Conservation (phyloP, 2,113 vertebrate genomes). For the Megaceryle maxima region DNA sequence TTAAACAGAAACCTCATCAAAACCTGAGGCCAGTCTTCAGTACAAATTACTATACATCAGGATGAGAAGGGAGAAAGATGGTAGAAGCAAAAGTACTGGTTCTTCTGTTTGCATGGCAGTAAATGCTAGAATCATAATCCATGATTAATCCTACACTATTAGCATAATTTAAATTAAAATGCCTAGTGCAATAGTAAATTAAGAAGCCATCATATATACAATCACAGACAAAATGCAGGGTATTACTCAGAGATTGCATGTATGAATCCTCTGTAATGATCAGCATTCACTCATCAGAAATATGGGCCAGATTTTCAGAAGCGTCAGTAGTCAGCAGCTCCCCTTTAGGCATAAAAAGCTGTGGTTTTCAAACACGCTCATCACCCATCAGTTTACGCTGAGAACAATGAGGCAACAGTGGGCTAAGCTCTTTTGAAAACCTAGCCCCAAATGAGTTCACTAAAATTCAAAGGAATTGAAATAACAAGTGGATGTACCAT, state of each 20-base stretch:
- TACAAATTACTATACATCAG: neutral
- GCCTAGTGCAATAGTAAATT: conserved; percentile 35
- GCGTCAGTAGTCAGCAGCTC: neutral
- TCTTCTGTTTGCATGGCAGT: conserved; percentile 3
- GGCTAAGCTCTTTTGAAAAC: conserved; percentile 43
- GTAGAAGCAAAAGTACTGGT: neutral
- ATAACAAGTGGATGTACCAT: conserved; percentile 54
- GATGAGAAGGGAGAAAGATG: neutral
- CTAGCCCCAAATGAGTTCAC: conserved; percentile 36
- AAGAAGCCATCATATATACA: conserved; percentile 34
- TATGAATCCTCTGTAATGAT: conserved; percentile 39
- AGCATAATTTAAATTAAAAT: conserved; percentile 65
- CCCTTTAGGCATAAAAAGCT: conserved; percentile 27
- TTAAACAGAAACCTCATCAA: conserved; percentile 25
- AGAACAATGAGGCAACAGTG: conserved; percentile 9
- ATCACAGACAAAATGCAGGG: neutral
- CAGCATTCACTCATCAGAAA: conserved; percentile 20
- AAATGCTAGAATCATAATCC: conserved; percentile 54
- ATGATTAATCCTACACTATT: conserved; percentile 43
- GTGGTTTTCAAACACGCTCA: neutral
- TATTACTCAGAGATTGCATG: neutral
- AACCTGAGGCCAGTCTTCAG: conserved; percentile 2
- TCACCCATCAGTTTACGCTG: neutral
- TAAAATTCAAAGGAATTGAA: conserved; percentile 53
- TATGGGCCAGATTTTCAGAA: neutral